Evolutionary conservation across 2,113 vertebrate species (phyloP), one percentile per base, ranked within the genome.

Genomic region (Procapra przewalskii): DNA sequence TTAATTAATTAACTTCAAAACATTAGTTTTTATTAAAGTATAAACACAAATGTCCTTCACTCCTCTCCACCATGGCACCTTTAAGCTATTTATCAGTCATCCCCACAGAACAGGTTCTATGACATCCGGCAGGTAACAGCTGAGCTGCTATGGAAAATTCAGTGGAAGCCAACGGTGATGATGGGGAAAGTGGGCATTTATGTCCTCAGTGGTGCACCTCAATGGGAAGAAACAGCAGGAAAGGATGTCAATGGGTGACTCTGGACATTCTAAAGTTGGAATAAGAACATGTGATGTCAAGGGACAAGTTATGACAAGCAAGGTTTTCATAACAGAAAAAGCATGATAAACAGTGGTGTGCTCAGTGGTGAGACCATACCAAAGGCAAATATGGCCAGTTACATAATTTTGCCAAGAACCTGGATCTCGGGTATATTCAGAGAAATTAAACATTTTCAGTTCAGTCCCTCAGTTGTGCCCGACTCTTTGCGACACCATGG

Each of bases 151-250:
- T 36, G 31, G 6, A 84, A 54, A 84, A 48, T 6, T 1, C 33
- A 13, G 43, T 6, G 6, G 33, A n/a, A 84, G 17, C 40, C n/a
- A 19, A 4, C 2, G 7, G 11, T 25, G 31, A 27, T 48, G 36
- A 50, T 45, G 33, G 15, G 16, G 27, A 29, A 33, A 7, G 40
- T 17, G 17, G 2, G 1, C 6, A 91, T 19, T 54, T 21, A 60
- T 1, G 0, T 23, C 48, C 15, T 5, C 8, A 14, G 0, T 23
- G 48, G 45, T 29, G 11, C 3, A 45, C 36, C 75, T 14, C 15
- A 19, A 1, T 13, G 36, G 3, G 12, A 85, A 84, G 52, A 55
- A 50, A 29, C 0, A 23, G 9, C 21, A 52, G 0, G 40, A 87
- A 21, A 60, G 3, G 4, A 3, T 87, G 3, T 23, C 57, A 17